phyloP scores from a whole-genome alignment of 2,797 vertebrate species.

The Tiaroga cobitis region DNA sequence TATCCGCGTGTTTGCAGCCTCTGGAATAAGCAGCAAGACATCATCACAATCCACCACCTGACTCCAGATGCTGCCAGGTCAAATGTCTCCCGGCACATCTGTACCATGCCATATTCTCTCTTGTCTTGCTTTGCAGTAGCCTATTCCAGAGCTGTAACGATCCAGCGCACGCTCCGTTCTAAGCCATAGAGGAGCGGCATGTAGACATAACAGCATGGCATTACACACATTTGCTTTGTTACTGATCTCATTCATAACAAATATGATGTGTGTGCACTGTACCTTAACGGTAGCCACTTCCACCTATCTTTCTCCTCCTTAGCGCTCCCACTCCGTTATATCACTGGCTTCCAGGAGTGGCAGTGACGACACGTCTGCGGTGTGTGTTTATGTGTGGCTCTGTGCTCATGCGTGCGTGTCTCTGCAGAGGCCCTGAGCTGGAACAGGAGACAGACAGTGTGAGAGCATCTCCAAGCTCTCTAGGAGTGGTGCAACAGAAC shows the following conservation, averaged over 20 bases:
- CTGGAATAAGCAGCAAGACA: slow-evolving; percentile 27
- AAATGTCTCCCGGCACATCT: slow-evolving; percentile 40
- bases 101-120: slow-evolving; percentile 18
- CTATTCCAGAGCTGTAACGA: slow-evolving; percentile 18
- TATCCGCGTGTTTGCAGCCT: neutral
- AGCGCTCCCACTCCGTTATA: slow-evolving; percentile 64
- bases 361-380: slow-evolving; percentile 63
- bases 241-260: slow-evolving; percentile 47
- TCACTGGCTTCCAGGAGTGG: slow-evolving; percentile 72
- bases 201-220: slow-evolving; percentile 42
- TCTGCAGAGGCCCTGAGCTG: slow-evolving; percentile 70
- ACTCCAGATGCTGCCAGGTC: slow-evolving; percentile 24
- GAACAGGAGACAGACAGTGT: slow-evolving; percentile 54
- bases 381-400: slow-evolving; percentile 46
- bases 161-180: slow-evolving; percentile 7
- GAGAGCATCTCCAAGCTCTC: slow-evolving; percentile 70
- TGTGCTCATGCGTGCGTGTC: slow-evolving; percentile 38
- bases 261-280: slow-evolving; percentile 50
- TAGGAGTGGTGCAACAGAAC: slow-evolving; percentile 67
- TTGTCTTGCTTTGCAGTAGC: slow-evolving; percentile 10
- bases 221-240: slow-evolving; percentile 59
- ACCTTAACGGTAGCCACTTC: slow-evolving; percentile 50
- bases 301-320: slow-evolving; percentile 29
- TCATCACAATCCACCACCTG: slow-evolving; percentile 24
- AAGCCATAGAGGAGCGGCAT: slow-evolving; percentile 48